Percentiles rank a stretch among this genome's conserved stretches.
Conservation (phyloP, 2,113 vertebrate genomes). For the Eidolon helvum region DNA sequence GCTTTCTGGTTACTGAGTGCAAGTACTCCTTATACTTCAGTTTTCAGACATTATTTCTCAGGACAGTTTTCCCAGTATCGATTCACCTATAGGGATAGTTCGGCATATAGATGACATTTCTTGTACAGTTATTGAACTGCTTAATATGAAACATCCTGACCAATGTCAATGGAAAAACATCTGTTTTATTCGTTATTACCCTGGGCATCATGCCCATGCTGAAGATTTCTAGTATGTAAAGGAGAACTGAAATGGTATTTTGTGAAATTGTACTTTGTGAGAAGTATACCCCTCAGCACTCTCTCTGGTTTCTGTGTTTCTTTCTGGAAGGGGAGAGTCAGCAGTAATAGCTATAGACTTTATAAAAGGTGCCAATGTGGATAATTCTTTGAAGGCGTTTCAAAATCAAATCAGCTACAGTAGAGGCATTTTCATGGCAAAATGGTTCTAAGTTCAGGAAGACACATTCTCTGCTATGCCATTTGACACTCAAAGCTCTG, state of each 20-base stretch:
- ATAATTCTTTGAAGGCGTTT: constrained; percentile 70
- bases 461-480: constrained; percentile 33
- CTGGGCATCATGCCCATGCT: constrained; percentile 80
- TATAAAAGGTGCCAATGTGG: neutral
- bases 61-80: constrained; percentile 76
- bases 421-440: constrained; percentile 57
- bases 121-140: constrained; percentile 80
- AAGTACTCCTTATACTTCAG: constrained; percentile 71
- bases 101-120: constrained; percentile 77
- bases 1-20: constrained; percentile 64
- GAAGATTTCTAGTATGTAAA: constrained; percentile 81
- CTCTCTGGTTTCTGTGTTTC: constrained; percentile 39
- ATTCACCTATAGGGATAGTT: constrained; percentile 77
- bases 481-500: neutral
- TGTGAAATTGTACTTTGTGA: constrained; percentile 59
- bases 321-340: constrained; percentile 45
- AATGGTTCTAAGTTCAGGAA: constrained; percentile 63
- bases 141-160: constrained; percentile 84
- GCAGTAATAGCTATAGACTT: constrained; percentile 61
- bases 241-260: constrained; percentile 74
- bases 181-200: constrained; percentile 84
- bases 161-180: constrained; percentile 83
- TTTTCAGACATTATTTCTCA: constrained; percentile 77
- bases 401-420: constrained; percentile 47
- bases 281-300: constrained; percentile 73